Evolutionary conservation across 2,113 vertebrate species (phyloP), one percentile per base, ranked within the genome.

Genomic region (Beaufortia kweichowensis): DNA sequence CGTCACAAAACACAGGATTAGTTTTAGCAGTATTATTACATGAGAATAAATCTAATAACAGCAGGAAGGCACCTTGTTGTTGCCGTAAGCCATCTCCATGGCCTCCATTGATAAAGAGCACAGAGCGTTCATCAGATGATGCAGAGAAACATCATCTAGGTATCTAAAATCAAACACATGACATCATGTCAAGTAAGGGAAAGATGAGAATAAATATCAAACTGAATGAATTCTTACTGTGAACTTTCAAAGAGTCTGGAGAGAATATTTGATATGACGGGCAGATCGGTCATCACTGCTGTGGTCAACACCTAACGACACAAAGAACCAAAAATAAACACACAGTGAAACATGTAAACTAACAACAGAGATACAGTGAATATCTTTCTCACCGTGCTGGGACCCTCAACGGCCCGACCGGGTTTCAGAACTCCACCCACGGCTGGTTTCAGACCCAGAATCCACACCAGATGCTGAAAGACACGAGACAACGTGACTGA

Each of bases 1-100:
- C 28, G 1, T 46, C 41, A n/a, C 3, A 21, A 2, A 53, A 53
- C 48, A 6, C 33, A 8, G 33, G 33, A 9, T 46, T 3, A 61
- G 19, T 9, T 14, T 10, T 35, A 35, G 15, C 9, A 17, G 39
- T 21, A 14, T 6, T 46, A 15, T 28, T 21, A 2, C 15, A 23
- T 63, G 3, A 53, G n/a, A n/a, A n/a, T n/a, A 7, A 11, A 39
- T 39, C 9, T 0, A 23, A 57, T 48, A n/a, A 5, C 41, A 60
- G 12, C 26, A 19, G 10, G 21, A 67, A 7, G 23, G 10, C 74
- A 96, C 97, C 94, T 99, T 99, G 89, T 95, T 99, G 87, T 95
- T 99, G 84, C 97, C 96, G 87, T 95, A 99, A 61, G 98, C 96
- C 98, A 99, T 99, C 86, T 99, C 98, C 97, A 99, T 99, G 60